Evolutionary conservation across 2,888 invertebrate species (phyloP).

Genomic region (Cylindroiulus punctatus): DNA sequence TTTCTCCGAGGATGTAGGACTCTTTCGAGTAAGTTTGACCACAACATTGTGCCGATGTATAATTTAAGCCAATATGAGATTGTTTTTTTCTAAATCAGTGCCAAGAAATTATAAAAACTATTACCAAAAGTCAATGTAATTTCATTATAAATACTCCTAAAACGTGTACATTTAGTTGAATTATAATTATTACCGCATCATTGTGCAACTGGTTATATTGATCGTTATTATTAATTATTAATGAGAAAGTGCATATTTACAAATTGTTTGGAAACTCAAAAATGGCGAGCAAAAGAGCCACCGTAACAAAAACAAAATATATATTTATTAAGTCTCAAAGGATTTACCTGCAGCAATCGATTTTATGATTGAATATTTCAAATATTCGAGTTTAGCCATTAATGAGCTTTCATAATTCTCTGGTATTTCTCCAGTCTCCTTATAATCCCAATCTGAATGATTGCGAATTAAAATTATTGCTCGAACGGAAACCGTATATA

Average conservation of each 20-base stretch:
- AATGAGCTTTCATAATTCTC: too few relatives aligned
- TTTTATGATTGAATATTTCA: too few relatives aligned
- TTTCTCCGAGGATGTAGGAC: slow-evolving; percentile 19
- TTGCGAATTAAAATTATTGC: background rate
- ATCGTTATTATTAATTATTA: slow-evolving; percentile 32
- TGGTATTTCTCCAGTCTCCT: background rate
- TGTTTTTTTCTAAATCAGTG: slow-evolving; percentile 20
- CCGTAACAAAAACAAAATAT: too few relatives aligned
- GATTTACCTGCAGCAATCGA: too few relatives aligned
- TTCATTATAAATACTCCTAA: slow-evolving; percentile 43
- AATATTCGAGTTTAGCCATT: too few relatives aligned
- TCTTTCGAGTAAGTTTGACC: slow-evolving; percentile 49
- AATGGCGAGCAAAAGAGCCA: background rate
- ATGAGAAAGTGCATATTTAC: slow-evolving; percentile 8
- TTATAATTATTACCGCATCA: slow-evolving; percentile 47
- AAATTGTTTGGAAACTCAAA: slow-evolving; percentile 6
- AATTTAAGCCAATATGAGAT: slow-evolving; percentile 35
- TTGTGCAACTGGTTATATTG: slow-evolving; percentile 31
- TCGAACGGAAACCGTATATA: background rate
- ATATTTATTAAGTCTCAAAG: too few relatives aligned
- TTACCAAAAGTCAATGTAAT: slow-evolving; percentile 47
- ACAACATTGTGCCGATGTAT: slow-evolving; percentile 48
- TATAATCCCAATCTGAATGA: background rate
- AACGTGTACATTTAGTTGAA: slow-evolving; percentile 50
- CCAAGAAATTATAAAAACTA: slow-evolving; percentile 40